Percentiles rank a stretch among this genome's conserved stretches.
These are phyloP conservation scores for Heliocidaris erythrogramma DNA, from an alignment of 35 echinoderm and acorn worm genomes.

Conservation along the genomic window DNA sequence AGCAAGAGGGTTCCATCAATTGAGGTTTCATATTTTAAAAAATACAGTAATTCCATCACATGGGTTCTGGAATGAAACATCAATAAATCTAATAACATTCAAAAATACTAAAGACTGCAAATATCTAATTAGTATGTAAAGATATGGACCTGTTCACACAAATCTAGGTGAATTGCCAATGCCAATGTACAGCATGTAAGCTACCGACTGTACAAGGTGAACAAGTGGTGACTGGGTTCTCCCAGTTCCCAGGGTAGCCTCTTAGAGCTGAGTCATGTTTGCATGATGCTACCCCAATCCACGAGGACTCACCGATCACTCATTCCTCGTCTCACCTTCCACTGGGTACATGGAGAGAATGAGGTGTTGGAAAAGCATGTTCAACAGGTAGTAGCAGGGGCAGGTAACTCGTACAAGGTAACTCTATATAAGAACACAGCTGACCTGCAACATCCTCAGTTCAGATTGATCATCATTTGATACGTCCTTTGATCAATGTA, in stretches of 20 bases:
- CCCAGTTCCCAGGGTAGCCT: constrained; percentile 15
- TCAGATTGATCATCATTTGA: not conserved
- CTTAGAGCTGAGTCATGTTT: constrained; percentile 7
- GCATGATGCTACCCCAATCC: not conserved
- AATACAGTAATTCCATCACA: too few relatives aligned
- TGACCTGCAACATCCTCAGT: not conserved
- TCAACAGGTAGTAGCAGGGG: not conserved
- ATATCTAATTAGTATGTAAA: too few relatives aligned
- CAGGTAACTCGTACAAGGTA: not conserved
- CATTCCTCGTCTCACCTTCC: not conserved
- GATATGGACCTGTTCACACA: too few relatives aligned
- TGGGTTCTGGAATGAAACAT: too few relatives aligned
- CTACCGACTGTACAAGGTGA: not conserved
- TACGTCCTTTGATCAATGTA: not conserved
- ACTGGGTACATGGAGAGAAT: not conserved
- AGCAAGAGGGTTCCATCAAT: too few relatives aligned
- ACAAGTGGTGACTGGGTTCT: not conserved
- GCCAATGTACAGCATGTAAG: not conserved
- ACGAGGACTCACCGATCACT: not conserved
- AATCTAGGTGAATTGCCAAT: not conserved
- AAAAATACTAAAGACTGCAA: too few relatives aligned
- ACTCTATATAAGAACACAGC: not conserved
- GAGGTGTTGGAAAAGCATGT: not conserved
- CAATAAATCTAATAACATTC: too few relatives aligned
- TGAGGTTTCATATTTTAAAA: too few relatives aligned